Percentiles rank a stretch among this genome's conserved stretches.
phyloP scores from a whole-genome alignment of 2,113 vertebrate species.

The Triplophysa rosa region DNA sequence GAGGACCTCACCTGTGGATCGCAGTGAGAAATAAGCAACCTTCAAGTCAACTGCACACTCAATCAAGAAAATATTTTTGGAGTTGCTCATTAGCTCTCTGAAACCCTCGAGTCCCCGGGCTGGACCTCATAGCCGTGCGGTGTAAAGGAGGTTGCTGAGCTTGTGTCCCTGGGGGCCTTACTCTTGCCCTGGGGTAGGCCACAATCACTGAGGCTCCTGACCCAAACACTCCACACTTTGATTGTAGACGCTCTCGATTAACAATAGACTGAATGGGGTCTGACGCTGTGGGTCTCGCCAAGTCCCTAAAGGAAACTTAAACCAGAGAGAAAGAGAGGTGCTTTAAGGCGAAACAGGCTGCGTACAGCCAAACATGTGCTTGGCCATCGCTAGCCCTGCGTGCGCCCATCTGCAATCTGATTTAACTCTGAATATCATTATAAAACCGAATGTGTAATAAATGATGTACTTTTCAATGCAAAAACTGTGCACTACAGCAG shows the following conservation, averaged over 20 bases:
- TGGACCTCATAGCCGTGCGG: neutral
- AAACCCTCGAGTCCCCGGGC: constrained; percentile 15
- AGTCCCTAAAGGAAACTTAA: constrained; percentile 55
- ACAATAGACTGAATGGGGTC: constrained; percentile 55
- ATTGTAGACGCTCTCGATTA: constrained; percentile 52
- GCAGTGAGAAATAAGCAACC: constrained; percentile 54
- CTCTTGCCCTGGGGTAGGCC: constrained; percentile 48
- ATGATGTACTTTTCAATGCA: too few species aligned
- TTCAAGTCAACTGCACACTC: constrained; percentile 34
- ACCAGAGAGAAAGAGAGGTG: constrained; percentile 39
- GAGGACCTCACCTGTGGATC: constrained; percentile 10
- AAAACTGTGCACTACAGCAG: neutral
- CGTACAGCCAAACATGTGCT: constrained; percentile 13
- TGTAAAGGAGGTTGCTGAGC: constrained; percentile 15
- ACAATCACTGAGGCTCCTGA: constrained; percentile 54
- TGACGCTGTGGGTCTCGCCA: constrained; percentile 50
- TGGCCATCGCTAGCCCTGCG: neutral
- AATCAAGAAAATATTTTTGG: constrained; percentile 37
- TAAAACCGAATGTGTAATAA: neutral
- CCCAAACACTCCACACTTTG: constrained; percentile 60
- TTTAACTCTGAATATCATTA: constrained; percentile 4
- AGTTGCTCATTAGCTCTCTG: constrained; percentile 28
- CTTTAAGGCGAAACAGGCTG: constrained; percentile 5
- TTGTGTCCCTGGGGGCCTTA: constrained; percentile 28
- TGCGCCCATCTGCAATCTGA: constrained; percentile 2